phyloP scores from a whole-genome alignment of 2,797 vertebrate species.

The Sebastiscus albofasciatus region DNA sequence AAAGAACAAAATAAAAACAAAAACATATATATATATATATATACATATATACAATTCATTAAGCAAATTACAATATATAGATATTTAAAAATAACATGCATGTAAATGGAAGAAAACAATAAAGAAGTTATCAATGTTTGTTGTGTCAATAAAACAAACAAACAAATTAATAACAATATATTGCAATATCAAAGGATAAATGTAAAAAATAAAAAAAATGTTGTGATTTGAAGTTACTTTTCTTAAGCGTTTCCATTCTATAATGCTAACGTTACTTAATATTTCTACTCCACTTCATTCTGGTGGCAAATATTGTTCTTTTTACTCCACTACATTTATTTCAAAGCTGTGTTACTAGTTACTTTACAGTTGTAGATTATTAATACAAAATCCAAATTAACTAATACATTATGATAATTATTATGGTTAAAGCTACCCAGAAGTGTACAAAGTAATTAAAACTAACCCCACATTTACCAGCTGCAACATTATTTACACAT shows the following conservation, averaged over 20 bases:
- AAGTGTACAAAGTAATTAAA: neutral
- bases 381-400: neutral
- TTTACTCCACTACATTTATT: neutral
- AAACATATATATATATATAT: too few relatives aligned
- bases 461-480: neutral
- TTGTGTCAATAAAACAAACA: too few relatives aligned
- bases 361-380: neutral
- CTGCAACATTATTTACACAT: neutral
- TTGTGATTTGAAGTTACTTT: neutral
- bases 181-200: too few relatives aligned
- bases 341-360: neutral
- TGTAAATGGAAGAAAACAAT: too few relatives aligned
- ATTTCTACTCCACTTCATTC: neutral
- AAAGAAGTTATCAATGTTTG: too few relatives aligned
- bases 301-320: neutral
- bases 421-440: neutral
- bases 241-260: neutral
- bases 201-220: too few relatives aligned
- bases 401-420: too few relatives aligned
- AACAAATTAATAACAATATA: too few relatives aligned
- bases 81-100: too few relatives aligned
- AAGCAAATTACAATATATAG: too few relatives aligned
- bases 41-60: too few relatives aligned
- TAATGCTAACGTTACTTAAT: neutral
- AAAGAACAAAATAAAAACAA: too few relatives aligned